Base-by-base conservation (phyloP, 2,888 invertebrate species). In the Meloe dianella region DNA sequence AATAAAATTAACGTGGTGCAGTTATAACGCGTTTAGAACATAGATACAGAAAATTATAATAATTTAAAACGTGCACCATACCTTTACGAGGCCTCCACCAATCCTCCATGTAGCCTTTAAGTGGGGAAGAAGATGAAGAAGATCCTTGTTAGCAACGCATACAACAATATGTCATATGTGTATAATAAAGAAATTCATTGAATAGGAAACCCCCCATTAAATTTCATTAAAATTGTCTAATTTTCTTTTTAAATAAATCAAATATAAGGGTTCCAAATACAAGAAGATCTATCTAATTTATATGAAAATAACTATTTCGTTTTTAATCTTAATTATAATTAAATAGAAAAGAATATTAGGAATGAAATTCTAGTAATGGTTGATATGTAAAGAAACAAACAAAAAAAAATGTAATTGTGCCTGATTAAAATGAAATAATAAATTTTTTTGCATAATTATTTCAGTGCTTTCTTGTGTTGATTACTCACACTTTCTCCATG, bases 41-140 rank as follows among this genome's bases (percentile, higher is more conserved):
- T 54, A 32, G 56, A 66, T 20, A 24, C 56, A 27, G 12, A 10
- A 35, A 4, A 32, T 35, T 10, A 27, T 61, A 51, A 51, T 51
- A 41, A 6, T 14, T 38, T 14, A 38, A 38, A 58, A 60, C 74
- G 73, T 76, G 77, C 73, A 78, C 78, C 75, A 73, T 84, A 95
- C 95, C 95, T 96, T 95, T 95, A 85, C 95, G 91, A 85, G 95
- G 95, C 89, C 95, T 92, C 94, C 95, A 95, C 95, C 95, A 95
- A 89, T 95, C 95, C 92, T 96, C 95, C 93, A 94, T 94, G 92
- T 95, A 95, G 91, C 95, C 95, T 95, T 93, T 92, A 92, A 94
- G 92, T 87, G 91, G 91, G 87, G 93, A 92, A 89, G 94, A 93
- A 85, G 87, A 87, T 84, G 86, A 85, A 86, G 88, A 88, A 86